phyloP scores from a whole-genome alignment of 2,888 invertebrate species.

The Strigamia maritima region DNA sequence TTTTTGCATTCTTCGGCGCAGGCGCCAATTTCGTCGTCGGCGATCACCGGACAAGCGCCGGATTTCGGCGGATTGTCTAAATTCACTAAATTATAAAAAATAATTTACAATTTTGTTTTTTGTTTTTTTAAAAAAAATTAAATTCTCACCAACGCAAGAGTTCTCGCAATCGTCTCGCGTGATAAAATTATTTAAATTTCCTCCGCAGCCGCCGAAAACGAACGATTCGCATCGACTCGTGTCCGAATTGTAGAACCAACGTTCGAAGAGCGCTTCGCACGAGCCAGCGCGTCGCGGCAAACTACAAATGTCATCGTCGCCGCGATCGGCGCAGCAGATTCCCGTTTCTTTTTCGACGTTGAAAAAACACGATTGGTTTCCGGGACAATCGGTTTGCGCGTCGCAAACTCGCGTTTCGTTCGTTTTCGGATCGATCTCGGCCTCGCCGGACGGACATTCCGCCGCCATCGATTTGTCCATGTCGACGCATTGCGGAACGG shows the following conservation, averaged over 20 bases:
- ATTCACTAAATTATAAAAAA: no score
- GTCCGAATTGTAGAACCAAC: conserved; percentile 79
- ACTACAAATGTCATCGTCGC: conserved; percentile 61
- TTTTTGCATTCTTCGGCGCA: conserved; percentile 57
- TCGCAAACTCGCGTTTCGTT: conserved; percentile 48
- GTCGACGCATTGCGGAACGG: conserved; percentile 69
- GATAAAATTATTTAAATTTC: conserved; percentile 82
- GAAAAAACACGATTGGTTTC: conserved; percentile 47
- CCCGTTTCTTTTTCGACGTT: conserved; percentile 23
- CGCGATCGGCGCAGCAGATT: no score
- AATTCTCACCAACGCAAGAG: conserved; percentile 60
- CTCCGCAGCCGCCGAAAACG: conserved; percentile 86
- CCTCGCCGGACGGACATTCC: conserved; percentile 46
- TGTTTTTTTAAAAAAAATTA: no score
- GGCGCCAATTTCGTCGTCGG: conserved; percentile 51
- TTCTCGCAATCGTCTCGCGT: conserved; percentile 64
- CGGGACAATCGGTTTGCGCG: conserved; percentile 47
- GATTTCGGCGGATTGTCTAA: neutral
- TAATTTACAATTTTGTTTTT: no score
- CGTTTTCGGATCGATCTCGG: conserved; percentile 45
- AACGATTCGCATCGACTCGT: conserved; percentile 73
- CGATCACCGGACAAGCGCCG: conserved; percentile 47
- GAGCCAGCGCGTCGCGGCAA: conserved; percentile 72
- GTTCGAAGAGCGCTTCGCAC: conserved; percentile 69
- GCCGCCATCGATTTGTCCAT: neutral